A percentile compares a stretch with the other conserved stretches of the same genome.
Evolutionary conservation across 23 tunicate genomes (phyloP).

Genomic region (Trididemnum miniatum): DNA sequence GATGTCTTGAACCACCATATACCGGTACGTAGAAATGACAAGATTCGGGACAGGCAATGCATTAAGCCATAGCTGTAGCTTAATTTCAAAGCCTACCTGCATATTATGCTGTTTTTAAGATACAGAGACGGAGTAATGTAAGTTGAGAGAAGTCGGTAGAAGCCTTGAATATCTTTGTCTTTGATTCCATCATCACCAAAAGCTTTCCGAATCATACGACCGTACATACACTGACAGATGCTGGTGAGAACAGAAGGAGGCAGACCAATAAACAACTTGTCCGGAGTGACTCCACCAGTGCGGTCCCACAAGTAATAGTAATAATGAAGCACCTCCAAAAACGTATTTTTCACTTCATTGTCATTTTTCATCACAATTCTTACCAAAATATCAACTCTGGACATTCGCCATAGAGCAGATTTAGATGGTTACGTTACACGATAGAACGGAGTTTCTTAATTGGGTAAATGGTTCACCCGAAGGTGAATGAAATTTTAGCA

Average conservation of each 20-base stretch:
- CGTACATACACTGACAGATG: constrained; percentile 91
- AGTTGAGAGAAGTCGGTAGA: constrained; percentile 77
- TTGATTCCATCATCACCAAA: constrained; percentile 33
- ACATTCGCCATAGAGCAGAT: no score
- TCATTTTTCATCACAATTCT: no score
- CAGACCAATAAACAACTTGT: constrained; percentile 54
- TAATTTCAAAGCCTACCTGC: no score
- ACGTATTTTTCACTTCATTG: background rate
- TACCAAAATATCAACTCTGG: no score
- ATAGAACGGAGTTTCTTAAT: background rate
- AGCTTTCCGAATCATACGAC: constrained; percentile 73
- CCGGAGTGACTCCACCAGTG: constrained; percentile 89
- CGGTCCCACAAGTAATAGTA: constrained; percentile 91
- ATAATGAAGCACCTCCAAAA: constrained; percentile 65
- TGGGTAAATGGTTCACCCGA: no score
- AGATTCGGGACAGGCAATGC: no score
- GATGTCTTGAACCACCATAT: no score
- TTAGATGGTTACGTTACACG: no score
- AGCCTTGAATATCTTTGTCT: constrained; percentile 77
- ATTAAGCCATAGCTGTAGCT: no score
- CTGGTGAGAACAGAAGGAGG: constrained; percentile 82
- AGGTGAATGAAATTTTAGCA: no score
- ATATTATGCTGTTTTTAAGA: constrained; percentile 59
- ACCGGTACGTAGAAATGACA: no score
- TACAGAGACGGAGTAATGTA: constrained; percentile 63